Conservation (phyloP, 2,797 vertebrate genomes). For the Diglossa cyanea region DNA sequence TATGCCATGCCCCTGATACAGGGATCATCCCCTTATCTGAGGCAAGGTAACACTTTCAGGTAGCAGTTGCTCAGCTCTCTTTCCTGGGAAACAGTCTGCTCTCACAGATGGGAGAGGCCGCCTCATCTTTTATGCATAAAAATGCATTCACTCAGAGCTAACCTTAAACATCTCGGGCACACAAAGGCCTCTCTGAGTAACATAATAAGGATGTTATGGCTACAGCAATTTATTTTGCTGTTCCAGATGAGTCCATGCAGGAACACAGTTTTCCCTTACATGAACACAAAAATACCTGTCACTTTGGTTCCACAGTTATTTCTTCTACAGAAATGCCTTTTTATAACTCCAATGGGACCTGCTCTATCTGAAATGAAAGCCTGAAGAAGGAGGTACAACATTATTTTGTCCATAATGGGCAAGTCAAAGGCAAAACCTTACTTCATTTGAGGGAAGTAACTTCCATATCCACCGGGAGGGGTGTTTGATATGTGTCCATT, state of each 20-base stretch:
- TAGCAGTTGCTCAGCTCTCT: background rate
- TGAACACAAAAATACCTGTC: background rate
- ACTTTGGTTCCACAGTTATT: background rate
- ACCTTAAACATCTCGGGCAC: background rate
- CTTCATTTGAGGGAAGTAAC: constrained; percentile 75
- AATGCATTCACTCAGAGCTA: background rate
- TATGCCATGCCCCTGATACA: background rate
- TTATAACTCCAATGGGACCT: background rate
- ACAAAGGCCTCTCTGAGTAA: background rate
- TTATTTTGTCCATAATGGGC: background rate
- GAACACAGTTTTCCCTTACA: background rate
- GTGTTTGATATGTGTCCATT: constrained; percentile 77
- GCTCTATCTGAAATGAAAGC: background rate
- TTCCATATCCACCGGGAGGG: constrained; percentile 65
- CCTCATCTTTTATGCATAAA: background rate
- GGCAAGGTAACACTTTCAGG: background rate
- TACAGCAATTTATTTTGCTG: background rate
- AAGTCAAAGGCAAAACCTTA: constrained; percentile 53
- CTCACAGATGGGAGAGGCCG: background rate
- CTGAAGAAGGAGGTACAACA: background rate
- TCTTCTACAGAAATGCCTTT: background rate
- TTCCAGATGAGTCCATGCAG: background rate
- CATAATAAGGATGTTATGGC: background rate
- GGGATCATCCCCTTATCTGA: background rate
- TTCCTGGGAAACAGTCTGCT: background rate